Percentiles rank a stretch among this genome's conserved stretches.
Conservation (phyloP, 2,113 vertebrate genomes). For the Campylomormyrus tamandua region DNA sequence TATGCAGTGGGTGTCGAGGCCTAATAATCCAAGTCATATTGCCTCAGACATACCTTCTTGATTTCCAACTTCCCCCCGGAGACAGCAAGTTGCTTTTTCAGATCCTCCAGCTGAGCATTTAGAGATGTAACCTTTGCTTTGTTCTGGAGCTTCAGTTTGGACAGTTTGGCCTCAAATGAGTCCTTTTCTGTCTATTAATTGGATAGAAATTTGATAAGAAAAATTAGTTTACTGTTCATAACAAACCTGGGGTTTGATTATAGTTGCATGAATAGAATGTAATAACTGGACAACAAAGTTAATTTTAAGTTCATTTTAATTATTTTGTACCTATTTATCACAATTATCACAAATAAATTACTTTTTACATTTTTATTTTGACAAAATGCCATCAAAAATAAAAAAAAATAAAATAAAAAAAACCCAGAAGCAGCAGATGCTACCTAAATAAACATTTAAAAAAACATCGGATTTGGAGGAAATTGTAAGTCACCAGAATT, state of each 20-base stretch:
- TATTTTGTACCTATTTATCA: background rate
- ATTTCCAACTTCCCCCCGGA: conserved; percentile 48
- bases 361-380: background rate
- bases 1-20: background rate
- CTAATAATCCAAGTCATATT: background rate
- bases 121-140: conserved; percentile 80
- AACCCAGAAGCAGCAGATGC: background rate
- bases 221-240: background rate
- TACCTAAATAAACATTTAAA: background rate
- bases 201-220: background rate
- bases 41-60: conserved; percentile 50
- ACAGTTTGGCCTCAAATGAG: conserved; percentile 68
- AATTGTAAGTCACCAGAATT: background rate
- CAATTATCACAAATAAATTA: background rate
- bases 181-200: conserved; percentile 68
- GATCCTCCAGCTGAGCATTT: conserved; percentile 70
- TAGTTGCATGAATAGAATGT: background rate
- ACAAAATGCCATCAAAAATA: background rate
- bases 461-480: background rate
- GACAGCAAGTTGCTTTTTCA: conserved; percentile 60
- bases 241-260: background rate
- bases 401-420: background rate
- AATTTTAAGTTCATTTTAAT: background rate
- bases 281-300: background rate
- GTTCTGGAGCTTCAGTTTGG: conserved; percentile 78